These are phyloP conservation scores for Margarornis squamiger DNA, from an alignment of 2,797 vertebrate species.

Conservation along the genomic window DNA sequence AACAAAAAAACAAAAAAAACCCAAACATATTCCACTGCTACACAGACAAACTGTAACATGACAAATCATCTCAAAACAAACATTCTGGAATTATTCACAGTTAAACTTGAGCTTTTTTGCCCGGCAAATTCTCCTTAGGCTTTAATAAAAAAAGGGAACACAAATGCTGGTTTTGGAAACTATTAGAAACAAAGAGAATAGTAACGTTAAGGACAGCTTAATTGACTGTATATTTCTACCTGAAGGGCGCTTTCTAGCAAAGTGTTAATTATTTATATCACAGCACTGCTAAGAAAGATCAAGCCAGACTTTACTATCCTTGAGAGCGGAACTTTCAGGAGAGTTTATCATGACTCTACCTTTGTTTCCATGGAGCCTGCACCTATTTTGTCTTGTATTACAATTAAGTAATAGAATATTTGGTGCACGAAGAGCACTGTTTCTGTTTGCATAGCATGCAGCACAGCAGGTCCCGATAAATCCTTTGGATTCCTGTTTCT, in stretches of 20 bases:
- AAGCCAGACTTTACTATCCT: not conserved
- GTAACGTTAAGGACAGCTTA: not conserved
- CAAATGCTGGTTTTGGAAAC: not conserved
- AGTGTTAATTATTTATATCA: constrained; percentile 27
- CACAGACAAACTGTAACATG: not conserved
- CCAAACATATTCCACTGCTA: not conserved
- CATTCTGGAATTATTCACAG: not conserved
- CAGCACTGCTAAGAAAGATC: not conserved
- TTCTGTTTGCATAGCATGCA: not conserved
- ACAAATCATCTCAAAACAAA: constrained; percentile 9
- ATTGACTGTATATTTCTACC: not conserved
- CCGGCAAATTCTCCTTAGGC: not conserved
- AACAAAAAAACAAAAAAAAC: not conserved
- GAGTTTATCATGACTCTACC: not conserved
- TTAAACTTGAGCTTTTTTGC: not conserved
- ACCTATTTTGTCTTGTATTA: not conserved
- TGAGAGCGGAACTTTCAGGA: not conserved
- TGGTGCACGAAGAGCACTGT: not conserved
- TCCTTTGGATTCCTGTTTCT: not conserved
- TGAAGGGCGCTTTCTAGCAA: not conserved
- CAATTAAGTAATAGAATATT: not conserved
- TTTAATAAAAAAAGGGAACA: not conserved
- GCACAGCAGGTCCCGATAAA: not conserved
- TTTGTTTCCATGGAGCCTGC: not conserved
- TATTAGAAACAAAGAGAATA: not conserved